Evolutionary conservation across 37 sponge, comb jelly and placozoan genomes (phyloP), one percentile per base, ranked within the genome.

Genomic region (Tethya wilhelma): DNA sequence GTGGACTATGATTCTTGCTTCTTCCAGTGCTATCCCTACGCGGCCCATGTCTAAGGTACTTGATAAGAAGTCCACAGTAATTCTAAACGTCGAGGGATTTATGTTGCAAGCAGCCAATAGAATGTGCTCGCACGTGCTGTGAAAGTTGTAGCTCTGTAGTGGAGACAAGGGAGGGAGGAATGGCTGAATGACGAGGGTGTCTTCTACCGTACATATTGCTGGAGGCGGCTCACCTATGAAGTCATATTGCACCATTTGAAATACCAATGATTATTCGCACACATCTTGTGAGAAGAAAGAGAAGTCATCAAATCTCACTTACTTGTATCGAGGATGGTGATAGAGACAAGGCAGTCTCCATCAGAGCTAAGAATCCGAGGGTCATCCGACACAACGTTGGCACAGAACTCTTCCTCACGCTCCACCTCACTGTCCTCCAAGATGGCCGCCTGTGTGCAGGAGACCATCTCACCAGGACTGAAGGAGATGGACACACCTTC

Each of bases 51-150:
- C 64, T 38, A 87, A 45, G 43, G 74, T 67, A 3, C 58, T 44
- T 1, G 69, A 39, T 5, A 69, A 32, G 49, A 81, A 87, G 71
- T 87, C 77, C 11, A 74, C 77, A 56, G 60, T 62, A 19, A 87
- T 46, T 44, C 46, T 39, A 39, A 87, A 65, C 1, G 2, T 17
- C 1, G 53, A 26, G 14, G 37, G 28, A 36, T 38, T 8, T 14
- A 5, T 44, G 2, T 69, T 53, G 57, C 88, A 87, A 19, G 73
- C 55, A 3, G 57, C 56, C 25, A 79, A 60, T 0, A 87, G 26
- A 4, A 73, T 46, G 44, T 87, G 80, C 31, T 87, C 88, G 56
- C 88, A 87, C 1, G 67, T 43, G 0, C 71, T 68, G 29, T 53
- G 70, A 49, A 80, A 69, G 44, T 25, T 64, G 44, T 73, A 86